phyloP scores from a whole-genome alignment of 1,140 invertebrate genomes.

The Bombus polaris region DNA sequence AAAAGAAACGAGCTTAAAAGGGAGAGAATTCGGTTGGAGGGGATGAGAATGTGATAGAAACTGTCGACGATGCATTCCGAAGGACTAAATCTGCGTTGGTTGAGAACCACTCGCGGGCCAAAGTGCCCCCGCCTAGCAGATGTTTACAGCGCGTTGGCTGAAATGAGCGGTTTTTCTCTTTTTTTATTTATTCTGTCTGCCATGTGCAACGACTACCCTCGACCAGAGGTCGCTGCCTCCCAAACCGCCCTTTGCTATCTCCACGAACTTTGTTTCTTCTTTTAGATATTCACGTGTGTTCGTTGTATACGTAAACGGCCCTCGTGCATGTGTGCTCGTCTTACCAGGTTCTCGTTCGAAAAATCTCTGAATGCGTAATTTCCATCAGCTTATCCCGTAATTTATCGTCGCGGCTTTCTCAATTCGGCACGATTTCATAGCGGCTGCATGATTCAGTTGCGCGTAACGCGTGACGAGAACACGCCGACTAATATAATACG shows the following conservation, averaged over 20 bases:
- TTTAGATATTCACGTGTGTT: background rate
- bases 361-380: constrained; percentile 11
- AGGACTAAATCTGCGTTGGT: background rate
- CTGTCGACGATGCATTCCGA: background rate
- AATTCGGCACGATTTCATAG: background rate
- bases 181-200: constrained; percentile 77
- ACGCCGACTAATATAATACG: background rate
- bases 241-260: constrained; percentile 56
- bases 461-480: constrained; percentile 6
- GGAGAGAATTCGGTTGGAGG: background rate
- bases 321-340: too few relatives aligned
- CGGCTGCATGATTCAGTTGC: background rate
- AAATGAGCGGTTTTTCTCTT: constrained; percentile 76
- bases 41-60: constrained; percentile 1
- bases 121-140: constrained; percentile 77
- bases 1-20: background rate
- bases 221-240: constrained; percentile 61
- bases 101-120: constrained; percentile 54
- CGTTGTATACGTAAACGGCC: background rate
- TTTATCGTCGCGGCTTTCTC: constrained; percentile 2
- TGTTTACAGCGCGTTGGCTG: constrained; percentile 77
- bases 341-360: background rate
- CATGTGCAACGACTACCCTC: constrained; percentile 72
- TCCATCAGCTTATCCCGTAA: constrained; percentile 1
- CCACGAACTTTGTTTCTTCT: constrained; percentile 34